A percentile compares a stretch with the other conserved stretches of the same genome.
These are phyloP conservation scores for Sebastes vulpes DNA, from an alignment of 2,797 vertebrate species.

Conservation along the genomic window DNA sequence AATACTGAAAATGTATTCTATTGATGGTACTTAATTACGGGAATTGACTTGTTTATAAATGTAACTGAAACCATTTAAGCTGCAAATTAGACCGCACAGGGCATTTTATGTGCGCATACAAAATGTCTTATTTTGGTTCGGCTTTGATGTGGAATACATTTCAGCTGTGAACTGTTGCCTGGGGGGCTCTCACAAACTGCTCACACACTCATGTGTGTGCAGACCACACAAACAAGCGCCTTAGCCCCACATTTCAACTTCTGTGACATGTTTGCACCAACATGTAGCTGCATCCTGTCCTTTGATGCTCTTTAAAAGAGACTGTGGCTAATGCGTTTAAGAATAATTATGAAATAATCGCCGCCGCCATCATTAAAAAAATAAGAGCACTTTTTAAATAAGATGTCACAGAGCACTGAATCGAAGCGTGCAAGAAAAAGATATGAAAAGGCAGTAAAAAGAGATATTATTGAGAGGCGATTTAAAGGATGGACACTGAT, in stretches of 20 bases:
- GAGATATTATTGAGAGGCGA: conserved; percentile 27
- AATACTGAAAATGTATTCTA: conserved; percentile 88
- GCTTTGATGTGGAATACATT: conserved; percentile 78
- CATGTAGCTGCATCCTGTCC: neutral
- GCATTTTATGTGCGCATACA: conserved; percentile 57
- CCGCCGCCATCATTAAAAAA: neutral
- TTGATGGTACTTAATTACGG: conserved; percentile 87
- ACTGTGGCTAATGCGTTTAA: neutral
- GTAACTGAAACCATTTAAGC: conserved; percentile 67
- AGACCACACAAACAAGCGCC: conserved; percentile 23
- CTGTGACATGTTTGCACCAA: neutral
- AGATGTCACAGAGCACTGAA: neutral
- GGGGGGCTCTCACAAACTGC: conserved; percentile 24
- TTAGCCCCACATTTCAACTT: neutral
- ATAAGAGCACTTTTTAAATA: neutral
- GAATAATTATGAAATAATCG: neutral
- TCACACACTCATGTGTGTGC: neutral
- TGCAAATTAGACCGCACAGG: conserved; percentile 58
- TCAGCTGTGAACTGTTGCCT: conserved; percentile 68
- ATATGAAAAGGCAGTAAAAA: neutral
- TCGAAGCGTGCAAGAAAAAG: neutral
- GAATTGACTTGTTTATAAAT: conserved; percentile 74
- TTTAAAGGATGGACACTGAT: conserved; percentile 49
- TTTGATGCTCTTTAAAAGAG: neutral
- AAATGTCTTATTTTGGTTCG: conserved; percentile 59